Percentiles rank a stretch among this genome's conserved stretches.
These are phyloP conservation scores for Eupithecia centaureata DNA, from an alignment of 2,888 invertebrate species.

Conservation along the genomic window DNA sequence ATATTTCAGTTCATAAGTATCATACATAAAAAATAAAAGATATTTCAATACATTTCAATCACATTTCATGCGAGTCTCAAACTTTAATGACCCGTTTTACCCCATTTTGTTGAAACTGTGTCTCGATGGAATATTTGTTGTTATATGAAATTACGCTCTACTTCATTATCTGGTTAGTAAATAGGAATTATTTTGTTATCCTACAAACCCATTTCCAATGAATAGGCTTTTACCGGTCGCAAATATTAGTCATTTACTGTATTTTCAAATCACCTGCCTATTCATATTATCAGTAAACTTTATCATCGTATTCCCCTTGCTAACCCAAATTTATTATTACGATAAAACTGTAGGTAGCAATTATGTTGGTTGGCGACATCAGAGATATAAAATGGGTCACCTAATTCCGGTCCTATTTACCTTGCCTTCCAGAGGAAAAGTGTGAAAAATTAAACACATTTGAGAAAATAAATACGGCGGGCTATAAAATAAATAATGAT, in stretches of 20 bases:
- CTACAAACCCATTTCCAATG: neutral
- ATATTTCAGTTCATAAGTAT: too few species aligned
- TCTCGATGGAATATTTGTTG: neutral
- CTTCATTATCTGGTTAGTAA: neutral
- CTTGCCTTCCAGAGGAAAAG: slow-evolving; percentile 17
- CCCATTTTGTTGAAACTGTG: too few species aligned
- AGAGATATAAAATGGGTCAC: slow-evolving; percentile 20
- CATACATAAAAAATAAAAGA: too few species aligned
- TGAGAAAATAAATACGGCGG: neutral
- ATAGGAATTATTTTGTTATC: neutral
- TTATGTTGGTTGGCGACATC: neutral
- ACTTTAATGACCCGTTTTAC: too few species aligned
- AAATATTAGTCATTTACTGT: neutral
- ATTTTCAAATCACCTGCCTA: neutral
- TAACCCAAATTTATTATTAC: slow-evolving; percentile 1
- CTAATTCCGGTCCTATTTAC: slow-evolving; percentile 22
- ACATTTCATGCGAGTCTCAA: too few species aligned
- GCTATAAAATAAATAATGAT: too few species aligned
- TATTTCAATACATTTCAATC: too few species aligned
- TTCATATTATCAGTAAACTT: neutral
- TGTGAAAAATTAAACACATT: slow-evolving; percentile 18
- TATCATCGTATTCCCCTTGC: neutral
- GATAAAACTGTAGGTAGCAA: neutral
- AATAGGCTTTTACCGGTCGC: neutral
- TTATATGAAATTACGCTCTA: neutral